phyloP scores from a whole-genome alignment of 2,797 vertebrate species.

The Etheostoma nigrum region DNA sequence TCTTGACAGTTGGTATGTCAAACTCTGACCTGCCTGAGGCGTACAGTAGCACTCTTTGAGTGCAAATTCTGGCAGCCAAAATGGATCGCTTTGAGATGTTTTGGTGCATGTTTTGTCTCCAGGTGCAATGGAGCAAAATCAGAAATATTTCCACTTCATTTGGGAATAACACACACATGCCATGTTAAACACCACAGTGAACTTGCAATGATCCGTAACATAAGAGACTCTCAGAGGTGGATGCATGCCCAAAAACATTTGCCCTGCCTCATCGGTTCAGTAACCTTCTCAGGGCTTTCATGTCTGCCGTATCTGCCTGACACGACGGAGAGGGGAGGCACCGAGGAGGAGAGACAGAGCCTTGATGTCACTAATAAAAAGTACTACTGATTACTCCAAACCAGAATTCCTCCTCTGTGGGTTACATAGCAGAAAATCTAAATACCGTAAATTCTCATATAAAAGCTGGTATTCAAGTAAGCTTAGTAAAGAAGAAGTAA shows the following conservation, averaged over 20 bases:
- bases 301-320: slow-evolving; percentile 45
- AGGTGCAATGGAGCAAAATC: slow-evolving; percentile 48
- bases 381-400: slow-evolving; percentile 63
- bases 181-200: slow-evolving; percentile 19
- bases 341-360: slow-evolving; percentile 10
- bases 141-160: slow-evolving; percentile 47
- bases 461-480: neutral
- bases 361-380: slow-evolving; percentile 13
- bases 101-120: slow-evolving; percentile 24
- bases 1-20: slow-evolving; percentile 15
- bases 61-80: slow-evolving; percentile 29
- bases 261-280: slow-evolving; percentile 43
- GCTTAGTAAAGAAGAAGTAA: neutral
- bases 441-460: slow-evolving; percentile 8
- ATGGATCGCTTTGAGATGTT: slow-evolving; percentile 12
- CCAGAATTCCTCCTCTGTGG: neutral
- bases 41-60: neutral
- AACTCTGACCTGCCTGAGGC: neutral
- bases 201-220: slow-evolving; percentile 26
- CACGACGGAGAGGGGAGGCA: slow-evolving; percentile 28
- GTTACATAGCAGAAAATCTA: neutral
- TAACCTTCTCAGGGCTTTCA: slow-evolving; percentile 59
- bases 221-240: slow-evolving; percentile 30
- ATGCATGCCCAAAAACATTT: slow-evolving; percentile 45
- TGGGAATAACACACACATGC: slow-evolving; percentile 30